These are phyloP conservation scores for Rhinoderma darwinii DNA, from an alignment of 2,113 vertebrate genomes.

Conservation along the genomic window DNA sequence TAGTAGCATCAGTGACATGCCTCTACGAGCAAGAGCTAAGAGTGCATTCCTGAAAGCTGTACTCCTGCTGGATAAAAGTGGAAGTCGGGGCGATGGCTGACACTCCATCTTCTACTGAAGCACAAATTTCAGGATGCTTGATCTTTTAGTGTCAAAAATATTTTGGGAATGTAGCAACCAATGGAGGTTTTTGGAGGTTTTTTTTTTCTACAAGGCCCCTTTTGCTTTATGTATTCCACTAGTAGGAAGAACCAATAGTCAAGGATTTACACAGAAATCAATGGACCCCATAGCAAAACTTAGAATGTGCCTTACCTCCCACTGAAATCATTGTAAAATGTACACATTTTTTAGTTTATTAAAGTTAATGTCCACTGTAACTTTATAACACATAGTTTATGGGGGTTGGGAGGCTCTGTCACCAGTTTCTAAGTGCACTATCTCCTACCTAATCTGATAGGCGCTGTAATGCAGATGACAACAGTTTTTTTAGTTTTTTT, in stretches of 20 bases:
- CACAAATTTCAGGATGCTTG: not conserved
- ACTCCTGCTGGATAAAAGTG: constrained; percentile 37
- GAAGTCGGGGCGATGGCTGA: not conserved
- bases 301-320: too few species aligned
- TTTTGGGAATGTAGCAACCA: not conserved
- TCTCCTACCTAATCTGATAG: too few species aligned
- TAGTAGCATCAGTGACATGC: constrained; percentile 80
- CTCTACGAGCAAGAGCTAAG: constrained; percentile 75
- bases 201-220: not conserved
- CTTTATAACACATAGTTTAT: too few species aligned
- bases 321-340: too few species aligned
- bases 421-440: too few species aligned
- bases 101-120: not conserved
- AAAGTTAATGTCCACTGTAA: too few species aligned
- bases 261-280: not conserved
- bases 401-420: too few species aligned
- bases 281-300: too few species aligned
- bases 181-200: too few species aligned
- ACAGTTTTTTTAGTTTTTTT: too few species aligned
- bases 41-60: constrained; percentile 79
- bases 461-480: too few species aligned
- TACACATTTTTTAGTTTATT: too few species aligned
- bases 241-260: not conserved
- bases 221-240: not conserved
- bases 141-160: not conserved